These are phyloP conservation scores for Mesopsocus fuscifrons DNA, from an alignment of 2,888 invertebrate species.

Conservation along the genomic window DNA sequence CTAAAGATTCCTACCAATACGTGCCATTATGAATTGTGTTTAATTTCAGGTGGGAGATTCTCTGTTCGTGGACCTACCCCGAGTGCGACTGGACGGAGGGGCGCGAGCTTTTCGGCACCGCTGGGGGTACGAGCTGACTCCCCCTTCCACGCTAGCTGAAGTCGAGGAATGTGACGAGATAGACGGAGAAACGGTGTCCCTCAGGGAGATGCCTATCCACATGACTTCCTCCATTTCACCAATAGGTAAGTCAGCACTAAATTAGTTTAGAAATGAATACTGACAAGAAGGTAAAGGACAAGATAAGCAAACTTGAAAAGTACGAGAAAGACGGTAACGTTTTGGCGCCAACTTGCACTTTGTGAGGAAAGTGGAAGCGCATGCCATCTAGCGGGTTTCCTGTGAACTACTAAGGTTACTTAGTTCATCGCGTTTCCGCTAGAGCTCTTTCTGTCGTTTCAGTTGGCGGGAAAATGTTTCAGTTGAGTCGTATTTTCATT, in stretches of 20 bases:
- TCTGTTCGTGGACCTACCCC: constrained; percentile 38
- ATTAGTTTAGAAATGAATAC: too few relatives aligned
- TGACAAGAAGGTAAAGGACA: neutral
- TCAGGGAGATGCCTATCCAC: constrained; percentile 36
- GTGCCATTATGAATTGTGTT: too few relatives aligned
- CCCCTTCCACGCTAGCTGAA: constrained; percentile 45
- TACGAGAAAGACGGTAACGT: too few relatives aligned
- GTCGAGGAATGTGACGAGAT: constrained; percentile 34
- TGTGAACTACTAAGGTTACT: neutral
- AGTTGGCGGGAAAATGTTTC: too few relatives aligned
- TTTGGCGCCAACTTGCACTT: neutral
- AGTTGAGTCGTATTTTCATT: too few relatives aligned
- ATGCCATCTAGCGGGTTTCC: neutral
- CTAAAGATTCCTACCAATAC: too few relatives aligned
- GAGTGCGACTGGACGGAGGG: constrained; percentile 49
- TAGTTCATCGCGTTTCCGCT: too few relatives aligned
- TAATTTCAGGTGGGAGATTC: constrained; percentile 32
- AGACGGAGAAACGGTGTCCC: constrained; percentile 32
- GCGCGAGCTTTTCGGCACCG: constrained; percentile 37
- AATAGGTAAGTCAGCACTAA: constrained; percentile 36
- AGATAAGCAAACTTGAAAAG: too few relatives aligned
- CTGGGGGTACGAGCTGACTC: constrained; percentile 39
- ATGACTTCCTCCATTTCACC: constrained; percentile 21
- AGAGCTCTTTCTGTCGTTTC: too few relatives aligned
- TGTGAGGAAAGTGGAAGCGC: too few relatives aligned